phyloP scores from a whole-genome alignment of 2,888 invertebrate genomes.

The Caenorhabditis wallacei region DNA sequence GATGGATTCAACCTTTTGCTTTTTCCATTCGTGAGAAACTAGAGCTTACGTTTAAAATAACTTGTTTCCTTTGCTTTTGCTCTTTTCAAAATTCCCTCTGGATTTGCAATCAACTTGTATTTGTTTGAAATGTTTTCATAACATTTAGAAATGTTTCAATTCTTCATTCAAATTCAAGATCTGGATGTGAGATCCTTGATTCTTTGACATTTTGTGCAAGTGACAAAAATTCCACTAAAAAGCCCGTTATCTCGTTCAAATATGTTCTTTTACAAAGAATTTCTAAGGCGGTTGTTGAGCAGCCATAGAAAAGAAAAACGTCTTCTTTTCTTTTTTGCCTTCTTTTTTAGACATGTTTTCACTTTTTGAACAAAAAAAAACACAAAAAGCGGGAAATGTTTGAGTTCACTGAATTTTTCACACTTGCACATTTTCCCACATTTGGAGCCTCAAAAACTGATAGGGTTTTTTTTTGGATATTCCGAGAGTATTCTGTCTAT shows the following conservation, averaged over 20 bases:
- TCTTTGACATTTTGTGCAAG: constrained; percentile 15
- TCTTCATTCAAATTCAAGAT: neutral
- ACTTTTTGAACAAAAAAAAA: constrained; percentile 42
- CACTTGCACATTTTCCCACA: constrained; percentile 42
- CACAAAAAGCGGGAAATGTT: constrained; percentile 30
- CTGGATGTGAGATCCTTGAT: neutral
- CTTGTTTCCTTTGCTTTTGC: neutral
- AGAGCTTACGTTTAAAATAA: constrained; percentile 4
- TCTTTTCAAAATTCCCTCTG: constrained; percentile 3
- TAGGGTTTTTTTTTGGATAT: constrained; percentile 30
- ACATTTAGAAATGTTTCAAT: constrained; percentile 1
- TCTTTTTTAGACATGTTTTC: constrained; percentile 44
- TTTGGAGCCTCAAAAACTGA: constrained; percentile 32
- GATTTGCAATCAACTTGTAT: constrained; percentile 15
- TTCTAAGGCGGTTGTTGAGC: constrained; percentile 55
- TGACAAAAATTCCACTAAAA: constrained; percentile 30
- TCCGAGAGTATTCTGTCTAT: constrained; percentile 15
- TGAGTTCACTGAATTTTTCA: constrained; percentile 44
- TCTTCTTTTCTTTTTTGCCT: constrained; percentile 38
- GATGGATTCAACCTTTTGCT: constrained; percentile 33
- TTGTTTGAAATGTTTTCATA: constrained; percentile 14
- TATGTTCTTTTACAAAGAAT: constrained; percentile 58
- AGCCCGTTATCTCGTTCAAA: constrained; percentile 41
- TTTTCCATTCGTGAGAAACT: constrained; percentile 24
- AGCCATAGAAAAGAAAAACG: constrained; percentile 49